phyloP scores from a whole-genome alignment of 2,113 vertebrate genomes.

The Elephas maximus region DNA sequence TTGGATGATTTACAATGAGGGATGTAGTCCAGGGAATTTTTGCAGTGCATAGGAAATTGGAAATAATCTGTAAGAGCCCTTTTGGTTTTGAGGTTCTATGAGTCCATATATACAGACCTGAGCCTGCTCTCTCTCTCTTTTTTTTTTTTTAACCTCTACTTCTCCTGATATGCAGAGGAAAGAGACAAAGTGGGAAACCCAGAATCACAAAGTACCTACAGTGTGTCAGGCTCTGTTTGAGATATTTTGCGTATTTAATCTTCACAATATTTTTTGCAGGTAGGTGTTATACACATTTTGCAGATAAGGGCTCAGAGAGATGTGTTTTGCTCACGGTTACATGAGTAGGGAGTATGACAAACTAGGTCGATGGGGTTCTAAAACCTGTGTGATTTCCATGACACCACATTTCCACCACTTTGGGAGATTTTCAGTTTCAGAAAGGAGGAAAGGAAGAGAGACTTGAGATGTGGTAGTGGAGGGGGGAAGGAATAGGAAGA shows the following conservation, averaged over 20 bases:
- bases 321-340: not conserved
- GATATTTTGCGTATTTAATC: not conserved
- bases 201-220: not conserved
- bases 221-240: not conserved
- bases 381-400: not conserved
- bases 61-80: slow-evolving; percentile 1
- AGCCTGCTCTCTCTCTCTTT: not conserved
- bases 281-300: not conserved
- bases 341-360: not conserved
- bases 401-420: not conserved
- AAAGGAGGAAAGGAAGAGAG: slow-evolving; percentile 25
- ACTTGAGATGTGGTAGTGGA: slow-evolving; percentile 8
- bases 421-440: slow-evolving; percentile 37
- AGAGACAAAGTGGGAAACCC: not conserved
- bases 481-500: not conserved
- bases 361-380: not conserved
- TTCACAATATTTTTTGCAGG: not conserved
- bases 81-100: slow-evolving; percentile 55
- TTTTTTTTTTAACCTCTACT: not conserved
- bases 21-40: slow-evolving; percentile 56
- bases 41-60: slow-evolving; percentile 27
- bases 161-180: not conserved
- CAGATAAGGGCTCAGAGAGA: not conserved
- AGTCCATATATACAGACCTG: not conserved
- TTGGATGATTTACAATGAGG: slow-evolving; percentile 70